Evolutionary conservation across 2,113 vertebrate genomes (phyloP), one percentile per base, ranked within the genome.

Genomic region (Martes martes): DNA sequence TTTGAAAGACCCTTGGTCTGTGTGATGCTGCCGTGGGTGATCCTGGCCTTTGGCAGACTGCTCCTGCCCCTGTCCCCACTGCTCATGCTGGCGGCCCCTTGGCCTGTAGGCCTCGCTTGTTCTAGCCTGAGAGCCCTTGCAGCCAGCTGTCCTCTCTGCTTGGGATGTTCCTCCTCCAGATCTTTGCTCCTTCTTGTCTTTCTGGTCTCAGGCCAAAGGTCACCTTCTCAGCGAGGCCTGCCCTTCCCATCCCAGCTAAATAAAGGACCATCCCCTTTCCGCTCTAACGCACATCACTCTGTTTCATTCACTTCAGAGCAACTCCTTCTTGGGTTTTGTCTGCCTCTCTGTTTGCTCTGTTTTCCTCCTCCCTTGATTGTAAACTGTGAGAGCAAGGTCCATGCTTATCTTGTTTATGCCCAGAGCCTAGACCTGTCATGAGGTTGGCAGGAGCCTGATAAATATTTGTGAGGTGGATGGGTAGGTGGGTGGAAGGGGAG

Each of bases 81-180:
- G 21, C 50, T 76, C 31, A 21, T 0, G 1, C 65, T 24, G 5
- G 50, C 2, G 0, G 45, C 65, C 55, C 15, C 26, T 28, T 0
- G 2, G 26, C 14, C 6, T 13, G 23, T 7, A 50, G 14, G 7
- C 10, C 23, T 42, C 39, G n/a, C 50, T 13, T 42, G 19, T 2
- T 19, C n/a, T 15, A 83, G 65, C 23, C 52, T 47, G 18, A 36
- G 61, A 47, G 36, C n/a, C 13, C 63, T 57, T 5, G 67, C 42
- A 15, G 15, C 47, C 28, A 10, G 45, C 39, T 28, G 13, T 57
- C 23, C n/a, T 31, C 13, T 23, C 47, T 45, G 4, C 26, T 23
- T 14, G 3, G 7, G n/a, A 21, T 16, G 3, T 8, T 82, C 24
- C 33, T 31, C 47, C 61, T 39, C 39, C 24, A 67, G 71, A 33